These are phyloP conservation scores for Lateolabrax maculatus DNA, from an alignment of 2,797 vertebrate species.

Conservation along the genomic window DNA sequence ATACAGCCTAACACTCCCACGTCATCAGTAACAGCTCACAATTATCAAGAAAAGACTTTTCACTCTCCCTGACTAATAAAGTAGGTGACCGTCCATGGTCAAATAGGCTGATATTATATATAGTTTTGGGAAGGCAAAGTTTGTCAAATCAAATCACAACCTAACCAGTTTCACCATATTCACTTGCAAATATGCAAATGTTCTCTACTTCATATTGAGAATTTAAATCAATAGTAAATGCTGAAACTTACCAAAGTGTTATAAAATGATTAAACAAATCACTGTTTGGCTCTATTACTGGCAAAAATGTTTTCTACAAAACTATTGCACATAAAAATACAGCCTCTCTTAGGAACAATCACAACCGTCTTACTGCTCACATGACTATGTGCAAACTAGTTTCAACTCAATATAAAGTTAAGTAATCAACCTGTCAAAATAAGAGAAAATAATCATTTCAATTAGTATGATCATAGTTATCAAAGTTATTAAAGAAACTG, in stretches of 20 bases:
- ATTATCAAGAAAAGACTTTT: constrained; percentile 24
- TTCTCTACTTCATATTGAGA: constrained; percentile 26
- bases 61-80: constrained; percentile 15
- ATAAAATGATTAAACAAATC: constrained; percentile 69
- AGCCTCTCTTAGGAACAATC: constrained; percentile 77
- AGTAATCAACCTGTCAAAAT: constrained; percentile 53
- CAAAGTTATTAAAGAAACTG: constrained; percentile 56
- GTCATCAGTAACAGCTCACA: constrained; percentile 69
- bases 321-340: constrained; percentile 85
- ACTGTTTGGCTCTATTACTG: constrained; percentile 58
- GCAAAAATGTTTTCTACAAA: constrained; percentile 76
- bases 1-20: constrained; percentile 49
- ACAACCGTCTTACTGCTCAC: constrained; percentile 58
- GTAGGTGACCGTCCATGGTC: constrained; percentile 25
- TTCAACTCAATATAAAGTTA: constrained; percentile 48
- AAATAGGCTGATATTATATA: constrained; percentile 30
- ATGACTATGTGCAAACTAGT: constrained; percentile 73
- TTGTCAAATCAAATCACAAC: constrained; percentile 43
- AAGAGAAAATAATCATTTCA: constrained; percentile 48
- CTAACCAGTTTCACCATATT: constrained; percentile 28
- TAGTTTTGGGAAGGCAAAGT: constrained; percentile 44
- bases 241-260: constrained; percentile 56
- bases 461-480: constrained; percentile 44
- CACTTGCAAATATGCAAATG: constrained; percentile 25
- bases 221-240: constrained; percentile 54